Percentiles rank a stretch among this genome's conserved stretches.
These are phyloP conservation scores for Drosophila navojoa DNA, from an alignment of 1,140 invertebrate genomes.

Conservation along the genomic window DNA sequence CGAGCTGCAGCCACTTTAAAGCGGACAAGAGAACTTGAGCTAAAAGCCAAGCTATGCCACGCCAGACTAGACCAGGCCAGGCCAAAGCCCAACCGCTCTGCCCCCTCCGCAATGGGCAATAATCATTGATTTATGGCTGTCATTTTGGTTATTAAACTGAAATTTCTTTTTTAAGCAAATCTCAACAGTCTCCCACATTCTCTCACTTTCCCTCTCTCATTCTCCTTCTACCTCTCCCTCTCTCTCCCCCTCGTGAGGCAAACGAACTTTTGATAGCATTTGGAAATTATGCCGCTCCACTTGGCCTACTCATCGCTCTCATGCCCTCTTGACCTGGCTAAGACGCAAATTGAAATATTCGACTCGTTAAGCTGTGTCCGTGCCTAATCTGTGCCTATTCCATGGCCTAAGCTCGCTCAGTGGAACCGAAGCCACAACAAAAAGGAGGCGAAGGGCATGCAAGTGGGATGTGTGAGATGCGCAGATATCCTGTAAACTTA, in stretches of 20 bases:
- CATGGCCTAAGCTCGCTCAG: conserved; percentile 2
- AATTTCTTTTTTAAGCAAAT: conserved; percentile 34
- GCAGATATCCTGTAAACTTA: neutral
- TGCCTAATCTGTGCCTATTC: conserved; percentile 43
- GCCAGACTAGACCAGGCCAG: too few species aligned
- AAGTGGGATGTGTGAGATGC: neutral
- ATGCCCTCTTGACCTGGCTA: conserved; percentile 46
- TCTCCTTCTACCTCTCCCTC: neutral
- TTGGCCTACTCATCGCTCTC: conserved; percentile 28
- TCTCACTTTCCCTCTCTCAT: conserved; percentile 2
- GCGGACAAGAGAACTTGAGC: conserved; percentile 26
- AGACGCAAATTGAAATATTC: conserved; percentile 55
- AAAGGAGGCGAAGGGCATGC: neutral
- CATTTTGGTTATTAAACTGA: conserved; percentile 51
- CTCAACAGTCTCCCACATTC: neutral
- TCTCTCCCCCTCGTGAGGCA: neutral
- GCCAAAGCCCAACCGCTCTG: neutral
- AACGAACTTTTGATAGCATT: conserved; percentile 34
- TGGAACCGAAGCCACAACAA: conserved; percentile 8
- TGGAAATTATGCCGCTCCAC: conserved; percentile 25
- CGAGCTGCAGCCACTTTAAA: conserved; percentile 36
- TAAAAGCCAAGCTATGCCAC: neutral
- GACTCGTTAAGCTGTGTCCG: conserved; percentile 35
- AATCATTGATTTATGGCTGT: conserved; percentile 71
- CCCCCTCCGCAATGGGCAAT: conserved; percentile 33